Evolutionary conservation across 2,888 invertebrate genomes (phyloP).

Genomic region (Volucella inanis): DNA sequence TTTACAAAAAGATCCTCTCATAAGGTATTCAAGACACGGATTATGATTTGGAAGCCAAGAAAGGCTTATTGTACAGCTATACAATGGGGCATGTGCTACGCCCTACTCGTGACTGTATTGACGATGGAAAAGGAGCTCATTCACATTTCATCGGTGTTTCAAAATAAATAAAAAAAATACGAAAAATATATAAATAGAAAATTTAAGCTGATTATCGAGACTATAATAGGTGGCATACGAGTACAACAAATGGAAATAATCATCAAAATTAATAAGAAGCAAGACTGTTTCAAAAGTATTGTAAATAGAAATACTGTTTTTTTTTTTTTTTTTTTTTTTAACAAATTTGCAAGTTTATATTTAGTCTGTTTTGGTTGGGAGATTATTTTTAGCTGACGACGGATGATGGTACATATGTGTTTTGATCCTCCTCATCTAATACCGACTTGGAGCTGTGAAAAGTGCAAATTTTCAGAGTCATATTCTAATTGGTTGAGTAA

Average conservation of each 20-base stretch:
- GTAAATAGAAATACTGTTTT: not conserved
- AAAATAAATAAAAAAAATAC: not conserved
- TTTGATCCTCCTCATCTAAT: not conserved
- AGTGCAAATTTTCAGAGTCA: constrained; percentile 37
- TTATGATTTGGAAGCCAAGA: constrained; percentile 58
- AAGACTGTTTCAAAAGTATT: not conserved
- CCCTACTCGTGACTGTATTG: constrained; percentile 20
- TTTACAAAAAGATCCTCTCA: not conserved
- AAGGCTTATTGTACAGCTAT: constrained; percentile 62
- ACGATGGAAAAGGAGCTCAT: constrained; percentile 15
- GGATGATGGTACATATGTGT: not conserved
- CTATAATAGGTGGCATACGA: not conserved
- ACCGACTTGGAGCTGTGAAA: constrained; percentile 14
- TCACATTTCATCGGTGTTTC: constrained; percentile 19
- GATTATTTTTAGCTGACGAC: constrained; percentile 42
- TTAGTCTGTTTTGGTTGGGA: constrained; percentile 43
- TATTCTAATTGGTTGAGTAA: constrained; percentile 27
- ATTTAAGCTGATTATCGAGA: constrained; percentile 22
- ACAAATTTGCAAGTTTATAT: constrained; percentile 47
- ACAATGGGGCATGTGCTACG: constrained; percentile 26
- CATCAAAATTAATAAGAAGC: not conserved
- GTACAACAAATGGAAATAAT: constrained; percentile 1
- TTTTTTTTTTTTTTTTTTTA: not conserved
- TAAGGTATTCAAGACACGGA: constrained; percentile 64
- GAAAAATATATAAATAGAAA: constrained; percentile 33